phyloP scores from a whole-genome alignment of 1,140 invertebrate genomes.

The Oreohelix idahoensis region DNA sequence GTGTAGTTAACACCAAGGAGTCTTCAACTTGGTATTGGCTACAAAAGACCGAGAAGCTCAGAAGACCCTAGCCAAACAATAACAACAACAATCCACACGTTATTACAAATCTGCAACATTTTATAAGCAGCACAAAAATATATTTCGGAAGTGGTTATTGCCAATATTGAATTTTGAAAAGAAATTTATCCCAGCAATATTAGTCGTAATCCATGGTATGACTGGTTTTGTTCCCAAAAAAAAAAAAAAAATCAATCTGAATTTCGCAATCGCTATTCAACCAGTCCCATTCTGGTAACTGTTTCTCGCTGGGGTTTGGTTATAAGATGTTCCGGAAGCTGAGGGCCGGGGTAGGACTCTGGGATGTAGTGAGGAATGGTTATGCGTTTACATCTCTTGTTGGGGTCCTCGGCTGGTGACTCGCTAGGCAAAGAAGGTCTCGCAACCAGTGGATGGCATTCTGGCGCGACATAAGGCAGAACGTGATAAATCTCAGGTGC shows the following conservation, averaged over 20 bases:
- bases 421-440: neutral
- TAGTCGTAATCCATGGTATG: no score
- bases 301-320: neutral
- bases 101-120: no score
- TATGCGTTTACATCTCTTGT: neutral
- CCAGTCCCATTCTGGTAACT: constrained; percentile 1
- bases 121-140: no score
- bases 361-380: neutral
- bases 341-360: neutral
- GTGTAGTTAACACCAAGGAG: no score
- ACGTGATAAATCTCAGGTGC: neutral
- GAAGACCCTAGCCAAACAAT: no score
- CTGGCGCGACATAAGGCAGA: neutral
- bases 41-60: no score
- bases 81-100: no score
- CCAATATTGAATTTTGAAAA: no score
- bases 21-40: no score
- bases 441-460: neutral
- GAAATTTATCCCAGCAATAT: no score
- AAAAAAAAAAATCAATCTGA: neutral
- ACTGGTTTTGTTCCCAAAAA: no score
- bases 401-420: neutral
- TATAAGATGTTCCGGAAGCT: neutral
- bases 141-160: no score
- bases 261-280: neutral